phyloP scores from a whole-genome alignment of 2,797 vertebrate genomes.

The Pseudomugil tenellus region DNA sequence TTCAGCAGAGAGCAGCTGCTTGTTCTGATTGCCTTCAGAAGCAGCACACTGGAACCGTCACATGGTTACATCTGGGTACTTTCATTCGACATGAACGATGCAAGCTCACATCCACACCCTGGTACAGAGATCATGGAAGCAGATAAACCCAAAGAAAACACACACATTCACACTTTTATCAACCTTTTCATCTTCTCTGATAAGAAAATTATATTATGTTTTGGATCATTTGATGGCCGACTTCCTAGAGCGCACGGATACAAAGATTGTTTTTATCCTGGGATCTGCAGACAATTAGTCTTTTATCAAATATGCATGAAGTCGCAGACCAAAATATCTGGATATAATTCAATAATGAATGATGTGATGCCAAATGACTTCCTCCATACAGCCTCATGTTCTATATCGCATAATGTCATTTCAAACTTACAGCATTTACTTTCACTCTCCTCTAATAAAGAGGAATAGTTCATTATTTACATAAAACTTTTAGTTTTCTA shows the following conservation, averaged over 20 bases:
- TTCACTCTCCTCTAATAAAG: too few relatives aligned
- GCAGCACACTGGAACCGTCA: background rate
- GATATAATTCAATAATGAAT: background rate
- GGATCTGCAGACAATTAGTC: background rate
- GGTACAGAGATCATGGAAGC: background rate
- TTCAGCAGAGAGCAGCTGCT: conserved; percentile 51
- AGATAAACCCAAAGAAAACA: background rate
- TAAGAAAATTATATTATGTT: background rate
- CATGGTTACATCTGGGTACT: conserved; percentile 39
- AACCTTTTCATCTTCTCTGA: background rate
- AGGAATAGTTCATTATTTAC: too few relatives aligned
- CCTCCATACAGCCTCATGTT: background rate
- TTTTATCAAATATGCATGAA: background rate
- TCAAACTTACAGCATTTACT: background rate
- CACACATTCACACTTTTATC: background rate
- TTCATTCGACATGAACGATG: background rate
- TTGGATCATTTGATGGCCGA: background rate
- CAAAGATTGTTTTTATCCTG: background rate
- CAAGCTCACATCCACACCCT: background rate
- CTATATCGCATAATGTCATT: background rate
- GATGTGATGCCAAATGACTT: background rate
- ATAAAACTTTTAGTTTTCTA: too few relatives aligned
- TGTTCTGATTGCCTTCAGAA: conserved; percentile 29
- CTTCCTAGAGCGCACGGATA: background rate
- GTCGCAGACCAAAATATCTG: background rate